Percentiles rank a stretch among this genome's conserved stretches.
These are phyloP conservation scores for Hozukius guyotensis DNA, from an alignment of 2,797 vertebrate genomes.

Conservation along the genomic window DNA sequence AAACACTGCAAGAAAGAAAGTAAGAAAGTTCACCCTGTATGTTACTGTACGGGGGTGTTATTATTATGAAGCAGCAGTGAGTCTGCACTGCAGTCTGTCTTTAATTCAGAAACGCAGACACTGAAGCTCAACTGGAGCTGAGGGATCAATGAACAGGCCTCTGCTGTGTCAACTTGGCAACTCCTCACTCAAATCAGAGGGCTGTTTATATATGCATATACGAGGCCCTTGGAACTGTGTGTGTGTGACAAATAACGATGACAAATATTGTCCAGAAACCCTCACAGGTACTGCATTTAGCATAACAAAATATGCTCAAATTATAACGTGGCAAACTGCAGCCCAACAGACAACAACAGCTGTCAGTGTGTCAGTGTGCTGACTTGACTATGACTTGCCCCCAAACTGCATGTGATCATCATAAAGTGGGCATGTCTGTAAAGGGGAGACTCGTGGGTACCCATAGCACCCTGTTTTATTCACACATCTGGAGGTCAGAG, in stretches of 20 bases:
- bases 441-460: too few species aligned
- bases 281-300: too few species aligned
- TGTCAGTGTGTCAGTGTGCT: too few species aligned
- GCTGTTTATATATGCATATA: slow-evolving; percentile 55
- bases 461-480: too few species aligned
- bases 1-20: background rate
- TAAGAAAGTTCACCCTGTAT: background rate
- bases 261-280: too few species aligned
- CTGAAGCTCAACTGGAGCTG: slow-evolving; percentile 30
- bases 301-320: too few species aligned
- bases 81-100: slow-evolving; percentile 17
- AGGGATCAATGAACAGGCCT: slow-evolving; percentile 54
- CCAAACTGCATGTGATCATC: too few species aligned
- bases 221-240: slow-evolving; percentile 16
- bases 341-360: too few species aligned
- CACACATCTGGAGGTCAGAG: too few species aligned
- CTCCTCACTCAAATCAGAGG: slow-evolving; percentile 54
- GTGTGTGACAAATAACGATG: background rate
- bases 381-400: too few species aligned
- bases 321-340: too few species aligned
- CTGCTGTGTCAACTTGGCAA: slow-evolving; percentile 58
- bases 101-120: slow-evolving; percentile 31
- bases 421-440: too few species aligned
- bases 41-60: slow-evolving; percentile 10
- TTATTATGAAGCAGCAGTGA: slow-evolving; percentile 20